These are phyloP conservation scores for Drosophila yakuba DNA, from an alignment of 1,140 invertebrate species.

Conservation along the genomic window DNA sequence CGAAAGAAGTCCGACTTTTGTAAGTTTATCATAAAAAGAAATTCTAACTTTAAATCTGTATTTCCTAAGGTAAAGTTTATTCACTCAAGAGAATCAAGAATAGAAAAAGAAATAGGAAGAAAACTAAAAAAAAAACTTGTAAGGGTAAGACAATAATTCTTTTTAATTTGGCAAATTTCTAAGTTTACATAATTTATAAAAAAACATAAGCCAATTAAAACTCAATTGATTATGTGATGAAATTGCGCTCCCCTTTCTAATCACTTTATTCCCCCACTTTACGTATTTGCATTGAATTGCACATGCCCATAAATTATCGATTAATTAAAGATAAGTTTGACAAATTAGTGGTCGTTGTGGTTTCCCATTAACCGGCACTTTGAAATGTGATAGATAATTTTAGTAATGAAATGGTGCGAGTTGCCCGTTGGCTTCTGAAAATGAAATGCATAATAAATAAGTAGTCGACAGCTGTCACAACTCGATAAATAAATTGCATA, in stretches of 20 bases:
- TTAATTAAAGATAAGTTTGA: slow-evolving; percentile 44
- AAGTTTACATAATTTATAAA: not conserved
- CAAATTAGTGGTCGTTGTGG: slow-evolving; percentile 33
- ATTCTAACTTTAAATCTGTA: not conserved
- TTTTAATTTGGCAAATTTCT: not conserved
- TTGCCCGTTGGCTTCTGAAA: not conserved
- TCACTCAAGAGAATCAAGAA: not conserved
- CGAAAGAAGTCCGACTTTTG: not conserved
- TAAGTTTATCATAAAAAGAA: not conserved
- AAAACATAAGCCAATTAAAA: no score
- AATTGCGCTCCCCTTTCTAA: slow-evolving; percentile 10
- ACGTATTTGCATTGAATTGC: not conserved
- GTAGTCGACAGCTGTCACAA: slow-evolving; percentile 26
- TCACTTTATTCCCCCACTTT: slow-evolving; percentile 2
- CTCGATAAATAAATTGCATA: slow-evolving; percentile 62
- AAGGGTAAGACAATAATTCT: slow-evolving; percentile 6
- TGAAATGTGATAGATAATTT: slow-evolving; percentile 6
- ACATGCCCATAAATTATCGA: slow-evolving; percentile 22
- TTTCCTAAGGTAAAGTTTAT: slow-evolving; percentile 4
- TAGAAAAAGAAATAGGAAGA: slow-evolving; percentile 14
- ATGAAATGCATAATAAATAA: slow-evolving; percentile 28
- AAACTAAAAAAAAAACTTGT: slow-evolving; percentile 9
- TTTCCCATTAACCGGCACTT: slow-evolving; percentile 1
- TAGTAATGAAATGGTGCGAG: not conserved
- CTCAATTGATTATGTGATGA: not conserved